phyloP scores from a whole-genome alignment of 1,140 invertebrate genomes.

The Drosophila prosaltans region DNA sequence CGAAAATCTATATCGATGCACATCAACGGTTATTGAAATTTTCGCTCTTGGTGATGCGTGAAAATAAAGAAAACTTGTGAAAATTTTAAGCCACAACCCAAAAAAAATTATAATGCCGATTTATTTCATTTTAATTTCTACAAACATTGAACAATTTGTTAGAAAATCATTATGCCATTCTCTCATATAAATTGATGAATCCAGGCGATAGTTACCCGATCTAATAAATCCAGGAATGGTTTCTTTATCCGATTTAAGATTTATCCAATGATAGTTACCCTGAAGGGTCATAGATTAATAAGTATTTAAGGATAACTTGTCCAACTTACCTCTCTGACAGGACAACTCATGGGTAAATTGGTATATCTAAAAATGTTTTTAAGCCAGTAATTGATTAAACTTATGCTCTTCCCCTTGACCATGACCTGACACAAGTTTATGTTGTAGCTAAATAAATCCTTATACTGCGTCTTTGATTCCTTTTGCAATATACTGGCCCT shows the following conservation, averaged over 20 bases:
- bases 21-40: neutral
- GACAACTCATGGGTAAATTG: slow-evolving; percentile 51
- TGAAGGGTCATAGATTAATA: neutral
- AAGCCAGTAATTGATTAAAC: slow-evolving; percentile 49
- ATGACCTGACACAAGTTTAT: slow-evolving; percentile 57
- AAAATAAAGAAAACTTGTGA: neutral
- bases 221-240: slow-evolving; percentile 45
- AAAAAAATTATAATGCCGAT: neutral
- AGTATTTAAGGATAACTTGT: no score
- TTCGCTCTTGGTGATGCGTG: neutral
- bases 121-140: slow-evolving; percentile 63
- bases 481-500: slow-evolving; percentile 29
- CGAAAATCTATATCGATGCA: neutral
- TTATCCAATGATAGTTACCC: slow-evolving; percentile 48
- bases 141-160: slow-evolving; percentile 43
- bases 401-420: slow-evolving; percentile 36
- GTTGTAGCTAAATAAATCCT: slow-evolving; percentile 48
- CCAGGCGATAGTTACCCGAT: slow-evolving; percentile 47
- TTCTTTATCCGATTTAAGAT: slow-evolving; percentile 49
- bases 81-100: no score
- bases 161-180: slow-evolving; percentile 47
- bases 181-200: slow-evolving; percentile 40
- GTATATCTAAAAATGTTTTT: slow-evolving; percentile 45
- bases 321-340: slow-evolving; percentile 39
- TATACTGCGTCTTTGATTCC: slow-evolving; percentile 34